Conservation (phyloP, 2,888 invertebrate genomes). For the Agriopis marginaria region DNA sequence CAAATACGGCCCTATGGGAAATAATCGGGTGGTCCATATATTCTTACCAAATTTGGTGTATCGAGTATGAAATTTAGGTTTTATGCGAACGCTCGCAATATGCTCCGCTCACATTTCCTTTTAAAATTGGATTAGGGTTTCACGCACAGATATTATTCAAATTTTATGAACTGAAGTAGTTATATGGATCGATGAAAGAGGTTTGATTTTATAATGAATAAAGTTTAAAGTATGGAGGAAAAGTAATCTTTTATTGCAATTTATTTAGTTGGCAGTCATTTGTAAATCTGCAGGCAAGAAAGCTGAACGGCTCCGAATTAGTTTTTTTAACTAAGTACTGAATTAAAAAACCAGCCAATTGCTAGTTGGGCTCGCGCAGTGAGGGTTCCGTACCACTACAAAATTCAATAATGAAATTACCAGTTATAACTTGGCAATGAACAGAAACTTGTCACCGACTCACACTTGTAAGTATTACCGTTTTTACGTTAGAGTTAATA, state of each 20-base stretch:
- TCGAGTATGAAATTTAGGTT: slow-evolving; percentile 40
- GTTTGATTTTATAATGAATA: neutral
- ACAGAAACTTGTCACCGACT: too few relatives aligned
- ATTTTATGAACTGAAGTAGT: slow-evolving; percentile 22
- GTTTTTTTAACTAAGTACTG: too few relatives aligned
- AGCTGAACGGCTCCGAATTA: too few relatives aligned
- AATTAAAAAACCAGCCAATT: too few relatives aligned
- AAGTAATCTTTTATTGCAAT: neutral
- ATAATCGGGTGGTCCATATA: slow-evolving; percentile 48
- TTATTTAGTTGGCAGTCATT: neutral
- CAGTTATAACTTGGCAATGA: too few relatives aligned
- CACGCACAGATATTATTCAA: slow-evolving; percentile 19
- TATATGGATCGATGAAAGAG: neutral
- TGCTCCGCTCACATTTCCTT: slow-evolving; percentile 22
- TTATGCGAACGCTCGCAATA: slow-evolving; percentile 32
- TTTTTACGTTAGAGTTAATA: too few relatives aligned
- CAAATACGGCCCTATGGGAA: slow-evolving; percentile 41
- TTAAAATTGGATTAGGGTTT: slow-evolving; percentile 23
- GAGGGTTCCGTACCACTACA: too few relatives aligned
- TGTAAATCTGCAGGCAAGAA: neutral
- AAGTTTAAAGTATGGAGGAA: neutral
- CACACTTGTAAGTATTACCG: too few relatives aligned
- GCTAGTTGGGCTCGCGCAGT: too few relatives aligned
- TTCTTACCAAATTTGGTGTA: slow-evolving; percentile 40
- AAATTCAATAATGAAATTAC: too few relatives aligned